Percentiles rank a stretch among this genome's conserved stretches.
Evolutionary conservation across 2,113 vertebrate genomes (phyloP).

Genomic region (Ivindomyrus marchei): DNA sequence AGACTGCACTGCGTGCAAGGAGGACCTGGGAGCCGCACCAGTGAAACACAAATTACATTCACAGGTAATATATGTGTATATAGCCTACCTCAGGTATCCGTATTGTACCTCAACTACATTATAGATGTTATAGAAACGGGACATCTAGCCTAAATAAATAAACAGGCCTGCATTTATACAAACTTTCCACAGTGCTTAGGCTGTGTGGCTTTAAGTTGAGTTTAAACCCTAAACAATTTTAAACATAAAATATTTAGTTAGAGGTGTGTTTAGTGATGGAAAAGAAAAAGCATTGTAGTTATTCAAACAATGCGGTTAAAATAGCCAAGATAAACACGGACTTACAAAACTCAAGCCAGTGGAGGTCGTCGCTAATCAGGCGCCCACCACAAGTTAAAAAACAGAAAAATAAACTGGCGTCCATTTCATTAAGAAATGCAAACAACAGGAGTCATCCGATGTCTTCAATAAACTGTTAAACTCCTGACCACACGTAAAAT

Average conservation of each 20-base stretch:
- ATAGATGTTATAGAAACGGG: background rate
- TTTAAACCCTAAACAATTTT: background rate
- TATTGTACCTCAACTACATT: background rate
- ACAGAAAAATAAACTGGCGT: background rate
- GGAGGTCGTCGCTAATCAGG: background rate
- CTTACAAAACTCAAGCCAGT: background rate
- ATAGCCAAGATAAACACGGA: background rate
- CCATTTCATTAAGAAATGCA: background rate
- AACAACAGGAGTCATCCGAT: constrained; percentile 1
- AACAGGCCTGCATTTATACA: background rate
- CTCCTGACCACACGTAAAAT: constrained; percentile 15
- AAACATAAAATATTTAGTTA: background rate
- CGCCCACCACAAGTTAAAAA: constrained; percentile 10
- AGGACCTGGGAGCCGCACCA: background rate
- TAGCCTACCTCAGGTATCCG: background rate
- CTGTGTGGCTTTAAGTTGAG: background rate
- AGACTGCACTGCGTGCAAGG: background rate
- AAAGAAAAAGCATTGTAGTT: background rate
- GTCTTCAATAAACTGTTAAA: constrained; percentile 9
- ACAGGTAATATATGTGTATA: background rate
- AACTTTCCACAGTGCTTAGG: background rate
- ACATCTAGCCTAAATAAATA: background rate
- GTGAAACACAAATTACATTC: background rate
- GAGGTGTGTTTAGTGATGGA: background rate
- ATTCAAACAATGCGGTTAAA: background rate